phyloP scores from a whole-genome alignment of 2,113 vertebrate species.

The Paralichthys olivaceus region DNA sequence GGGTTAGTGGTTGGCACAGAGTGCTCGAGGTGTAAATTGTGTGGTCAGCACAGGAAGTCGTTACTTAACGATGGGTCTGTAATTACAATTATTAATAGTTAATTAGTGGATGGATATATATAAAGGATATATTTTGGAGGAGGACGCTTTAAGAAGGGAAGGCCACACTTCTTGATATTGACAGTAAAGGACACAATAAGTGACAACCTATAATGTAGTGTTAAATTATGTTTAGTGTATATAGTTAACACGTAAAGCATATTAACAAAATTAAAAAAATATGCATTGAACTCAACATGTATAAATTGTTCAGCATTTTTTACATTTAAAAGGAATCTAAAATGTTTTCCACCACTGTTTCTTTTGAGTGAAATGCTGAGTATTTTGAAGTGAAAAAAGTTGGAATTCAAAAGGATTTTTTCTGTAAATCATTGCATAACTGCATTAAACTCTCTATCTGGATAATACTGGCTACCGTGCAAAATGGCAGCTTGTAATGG shows the following conservation, averaged over 20 bases:
- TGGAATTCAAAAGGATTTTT: constrained; percentile 53
- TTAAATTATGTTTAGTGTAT: too few species aligned
- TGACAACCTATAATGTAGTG: too few species aligned
- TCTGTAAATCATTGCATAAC: constrained; percentile 51
- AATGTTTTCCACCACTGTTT: too few species aligned
- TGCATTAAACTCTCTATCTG: constrained; percentile 67
- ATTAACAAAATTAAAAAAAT: too few species aligned
- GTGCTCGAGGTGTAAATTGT: constrained; percentile 36
- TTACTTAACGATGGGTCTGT: constrained; percentile 33
- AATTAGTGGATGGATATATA: background rate
- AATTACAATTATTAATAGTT: background rate
- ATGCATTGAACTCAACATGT: too few species aligned
- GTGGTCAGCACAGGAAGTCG: constrained; percentile 16
- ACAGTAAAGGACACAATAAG: constrained; percentile 25
- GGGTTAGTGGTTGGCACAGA: constrained; percentile 35
- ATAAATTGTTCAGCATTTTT: too few species aligned
- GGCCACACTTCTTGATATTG: background rate
- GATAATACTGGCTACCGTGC: constrained; percentile 71
- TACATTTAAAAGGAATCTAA: too few species aligned
- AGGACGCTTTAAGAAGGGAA: background rate
- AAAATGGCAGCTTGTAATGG: constrained; percentile 74
- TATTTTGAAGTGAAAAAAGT: constrained; percentile 49
- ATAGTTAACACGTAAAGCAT: too few species aligned
- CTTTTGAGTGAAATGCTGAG: background rate
- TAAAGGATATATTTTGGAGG: constrained; percentile 5